These are phyloP conservation scores for Andricus curvator DNA, from an alignment of 2,888 invertebrate genomes.

Conservation along the genomic window DNA sequence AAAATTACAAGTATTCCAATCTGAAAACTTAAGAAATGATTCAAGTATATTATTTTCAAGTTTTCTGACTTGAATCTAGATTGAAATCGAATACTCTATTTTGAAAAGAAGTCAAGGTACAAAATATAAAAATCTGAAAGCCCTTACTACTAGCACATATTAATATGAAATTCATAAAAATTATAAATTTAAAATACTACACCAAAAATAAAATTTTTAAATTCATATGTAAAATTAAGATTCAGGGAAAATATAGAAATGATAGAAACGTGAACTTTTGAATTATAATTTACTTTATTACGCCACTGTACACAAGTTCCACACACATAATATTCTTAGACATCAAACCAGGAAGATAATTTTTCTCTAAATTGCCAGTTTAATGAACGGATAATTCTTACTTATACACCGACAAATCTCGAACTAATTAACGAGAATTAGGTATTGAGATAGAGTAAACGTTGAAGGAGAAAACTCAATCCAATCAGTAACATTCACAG, in stretches of 20 bases:
- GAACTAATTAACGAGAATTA: constrained; percentile 15
- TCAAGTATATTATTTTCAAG: too few species aligned
- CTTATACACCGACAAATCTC: neutral
- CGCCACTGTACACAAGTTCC: constrained; percentile 6
- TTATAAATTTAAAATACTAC: neutral
- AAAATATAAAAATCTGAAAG: too few species aligned
- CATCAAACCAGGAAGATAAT: constrained; percentile 16
- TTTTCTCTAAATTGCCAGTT: constrained; percentile 21
- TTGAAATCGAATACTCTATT: too few species aligned
- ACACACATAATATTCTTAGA: constrained; percentile 7
- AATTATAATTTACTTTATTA: neutral
- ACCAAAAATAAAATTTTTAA: neutral
- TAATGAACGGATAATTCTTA: constrained; percentile 15
- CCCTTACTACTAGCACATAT: too few species aligned
- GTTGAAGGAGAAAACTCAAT: neutral
- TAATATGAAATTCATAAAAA: too few species aligned
- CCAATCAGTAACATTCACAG: neutral
- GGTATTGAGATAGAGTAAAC: neutral
- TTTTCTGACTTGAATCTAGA: too few species aligned
- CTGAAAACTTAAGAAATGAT: too few species aligned
- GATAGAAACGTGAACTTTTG: neutral
- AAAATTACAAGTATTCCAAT: too few species aligned
- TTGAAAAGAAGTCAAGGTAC: too few species aligned
- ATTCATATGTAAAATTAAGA: neutral
- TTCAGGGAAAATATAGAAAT: neutral